Conservation (phyloP, 1,140 invertebrate species). For the Lerema accius region DNA sequence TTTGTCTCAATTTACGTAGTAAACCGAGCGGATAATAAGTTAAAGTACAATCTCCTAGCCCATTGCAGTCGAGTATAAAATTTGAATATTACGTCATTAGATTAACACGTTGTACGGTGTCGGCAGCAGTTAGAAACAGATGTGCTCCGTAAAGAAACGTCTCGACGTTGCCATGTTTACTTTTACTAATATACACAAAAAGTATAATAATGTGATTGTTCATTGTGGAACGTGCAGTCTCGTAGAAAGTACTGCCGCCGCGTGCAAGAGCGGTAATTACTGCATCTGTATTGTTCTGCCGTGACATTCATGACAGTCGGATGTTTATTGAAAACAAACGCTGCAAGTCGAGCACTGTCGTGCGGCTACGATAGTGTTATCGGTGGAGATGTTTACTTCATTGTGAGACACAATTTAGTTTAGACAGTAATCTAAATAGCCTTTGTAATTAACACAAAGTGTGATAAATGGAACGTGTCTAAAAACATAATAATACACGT, state of each 20-base stretch:
- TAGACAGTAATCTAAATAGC: too few species aligned
- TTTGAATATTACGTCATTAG: constrained; percentile 26
- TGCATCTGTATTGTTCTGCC: constrained; percentile 56
- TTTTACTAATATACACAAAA: constrained; percentile 68
- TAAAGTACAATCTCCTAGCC: too few species aligned
- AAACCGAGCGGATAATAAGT: too few species aligned
- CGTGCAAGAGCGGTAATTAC: constrained; percentile 65
- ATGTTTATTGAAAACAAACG: constrained; percentile 31
- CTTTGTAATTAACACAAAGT: too few species aligned
- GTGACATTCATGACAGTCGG: constrained; percentile 32
- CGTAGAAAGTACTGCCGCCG: constrained; percentile 63
- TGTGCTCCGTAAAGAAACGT: constrained; percentile 31
- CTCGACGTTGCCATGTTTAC: constrained; percentile 52
- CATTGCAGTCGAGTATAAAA: constrained; percentile 2
- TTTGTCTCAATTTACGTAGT: too few species aligned
- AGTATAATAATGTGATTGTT: constrained; percentile 69
- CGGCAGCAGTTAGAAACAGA: constrained; percentile 38
- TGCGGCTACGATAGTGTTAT: constrained; percentile 9
- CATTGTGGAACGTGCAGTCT: constrained; percentile 57
- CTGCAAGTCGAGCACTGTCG: constrained; percentile 16
- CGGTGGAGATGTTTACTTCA: too few species aligned
- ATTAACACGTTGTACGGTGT: constrained; percentile 21
- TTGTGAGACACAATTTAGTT: too few species aligned
- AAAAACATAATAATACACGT: too few species aligned
- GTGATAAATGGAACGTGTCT: too few species aligned